These are phyloP conservation scores for Chionis minor DNA, from an alignment of 2,113 vertebrate species.

Conservation along the genomic window DNA sequence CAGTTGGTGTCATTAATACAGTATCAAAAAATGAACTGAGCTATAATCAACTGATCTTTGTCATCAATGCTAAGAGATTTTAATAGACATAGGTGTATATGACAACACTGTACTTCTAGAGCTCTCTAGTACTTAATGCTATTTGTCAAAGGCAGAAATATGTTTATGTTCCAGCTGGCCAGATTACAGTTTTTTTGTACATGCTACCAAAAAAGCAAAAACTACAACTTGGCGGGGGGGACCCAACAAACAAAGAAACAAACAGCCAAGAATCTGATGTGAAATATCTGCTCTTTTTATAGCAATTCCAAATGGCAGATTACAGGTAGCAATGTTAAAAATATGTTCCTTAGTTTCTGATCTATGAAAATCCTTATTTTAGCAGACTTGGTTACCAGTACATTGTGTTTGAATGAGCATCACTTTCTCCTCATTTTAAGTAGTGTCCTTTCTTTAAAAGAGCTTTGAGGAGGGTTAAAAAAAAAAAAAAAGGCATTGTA, in stretches of 20 bases:
- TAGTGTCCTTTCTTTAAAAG: not conserved
- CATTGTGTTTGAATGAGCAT: not conserved
- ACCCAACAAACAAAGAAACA: no score
- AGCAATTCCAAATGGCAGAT: not conserved
- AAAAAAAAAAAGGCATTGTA: not conserved
- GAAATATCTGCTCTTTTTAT: not conserved
- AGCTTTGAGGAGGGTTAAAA: not conserved
- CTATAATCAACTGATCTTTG: not conserved
- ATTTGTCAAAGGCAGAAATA: not conserved
- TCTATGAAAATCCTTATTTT: not conserved
- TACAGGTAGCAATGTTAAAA: not conserved
- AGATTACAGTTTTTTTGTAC: not conserved
- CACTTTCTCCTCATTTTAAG: not conserved
- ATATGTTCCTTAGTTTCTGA: not conserved
- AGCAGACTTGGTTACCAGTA: not conserved
- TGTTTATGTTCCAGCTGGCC: not conserved
- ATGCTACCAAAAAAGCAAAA: not conserved
- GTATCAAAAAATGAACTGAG: not conserved
- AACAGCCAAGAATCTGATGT: not conserved
- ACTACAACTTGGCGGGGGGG: not conserved
- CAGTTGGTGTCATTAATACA: not conserved
- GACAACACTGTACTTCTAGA: accelerated
- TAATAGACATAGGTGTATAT: not conserved
- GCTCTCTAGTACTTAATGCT: not conserved
- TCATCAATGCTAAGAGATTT: not conserved